phyloP scores from a whole-genome alignment of 2,888 invertebrate genomes.

The Lasioglossum villosulum region DNA sequence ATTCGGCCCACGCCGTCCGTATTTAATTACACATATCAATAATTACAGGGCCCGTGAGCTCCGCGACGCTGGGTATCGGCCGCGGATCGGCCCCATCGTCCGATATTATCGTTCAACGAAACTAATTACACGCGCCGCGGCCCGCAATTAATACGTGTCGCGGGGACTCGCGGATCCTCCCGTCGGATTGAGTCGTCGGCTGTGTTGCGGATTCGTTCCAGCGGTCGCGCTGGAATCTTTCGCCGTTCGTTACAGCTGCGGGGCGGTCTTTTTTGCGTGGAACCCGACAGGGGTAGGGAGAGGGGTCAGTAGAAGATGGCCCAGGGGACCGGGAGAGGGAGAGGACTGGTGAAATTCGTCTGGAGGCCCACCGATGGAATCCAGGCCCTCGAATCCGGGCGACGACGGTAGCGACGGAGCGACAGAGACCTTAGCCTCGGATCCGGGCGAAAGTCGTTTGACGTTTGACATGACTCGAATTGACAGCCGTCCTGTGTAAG shows the following conservation, averaged over 20 bases:
- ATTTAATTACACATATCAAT: constrained; percentile 57
- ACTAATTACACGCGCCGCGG: constrained; percentile 49
- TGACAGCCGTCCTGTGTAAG: constrained; percentile 75
- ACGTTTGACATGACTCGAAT: constrained; percentile 74
- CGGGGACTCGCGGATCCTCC: constrained; percentile 40
- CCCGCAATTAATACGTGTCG: constrained; percentile 54
- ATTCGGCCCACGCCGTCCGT: constrained; percentile 16
- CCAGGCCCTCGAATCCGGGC: constrained; percentile 20
- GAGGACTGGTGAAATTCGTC: constrained; percentile 53
- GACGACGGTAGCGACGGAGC: constrained; percentile 36
- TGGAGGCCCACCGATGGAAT: constrained; percentile 48
- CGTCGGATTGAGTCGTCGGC: constrained; percentile 58
- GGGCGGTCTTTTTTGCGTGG: constrained; percentile 42
- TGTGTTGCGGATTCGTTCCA: constrained; percentile 53
- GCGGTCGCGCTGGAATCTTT: constrained; percentile 13
- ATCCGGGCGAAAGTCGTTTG: constrained; percentile 67
- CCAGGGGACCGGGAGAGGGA: background rate
- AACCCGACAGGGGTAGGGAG: background rate
- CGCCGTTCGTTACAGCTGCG: constrained; percentile 40
- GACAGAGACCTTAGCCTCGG: constrained; percentile 45
- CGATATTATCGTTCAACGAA: constrained; percentile 48
- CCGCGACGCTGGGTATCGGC: constrained; percentile 27
- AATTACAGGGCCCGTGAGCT: constrained; percentile 45
- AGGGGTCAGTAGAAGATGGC: background rate
- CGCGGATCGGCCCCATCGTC: constrained; percentile 28